These are phyloP conservation scores for Phataginus tetradactyla DNA, from an alignment of 2,797 vertebrate genomes.

Conservation along the genomic window DNA sequence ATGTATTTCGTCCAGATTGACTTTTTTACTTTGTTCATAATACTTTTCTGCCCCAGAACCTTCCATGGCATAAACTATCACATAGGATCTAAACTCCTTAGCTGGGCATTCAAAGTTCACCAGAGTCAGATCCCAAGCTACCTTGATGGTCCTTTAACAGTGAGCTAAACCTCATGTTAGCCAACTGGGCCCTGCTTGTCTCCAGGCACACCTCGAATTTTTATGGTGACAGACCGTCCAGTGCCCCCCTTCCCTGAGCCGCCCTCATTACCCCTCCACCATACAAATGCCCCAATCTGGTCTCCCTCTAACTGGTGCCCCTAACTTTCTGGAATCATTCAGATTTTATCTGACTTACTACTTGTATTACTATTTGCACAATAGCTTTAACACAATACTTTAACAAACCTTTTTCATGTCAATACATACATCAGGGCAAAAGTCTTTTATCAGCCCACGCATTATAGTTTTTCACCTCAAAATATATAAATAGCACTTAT, in stretches of 20 bases:
- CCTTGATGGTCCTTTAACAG: not conserved
- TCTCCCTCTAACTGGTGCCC: too few relatives aligned
- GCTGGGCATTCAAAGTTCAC: not conserved
- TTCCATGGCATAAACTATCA: not conserved
- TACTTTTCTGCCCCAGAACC: not conserved
- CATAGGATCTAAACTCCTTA: not conserved
- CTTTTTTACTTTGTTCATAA: slow-evolving; percentile 18
- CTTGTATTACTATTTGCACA: not conserved
- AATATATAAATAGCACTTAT: not conserved
- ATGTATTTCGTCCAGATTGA: not conserved
- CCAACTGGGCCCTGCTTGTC: not conserved
- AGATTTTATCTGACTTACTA: not conserved
- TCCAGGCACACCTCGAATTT: not conserved
- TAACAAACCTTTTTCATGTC: not conserved
- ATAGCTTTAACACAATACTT: not conserved
- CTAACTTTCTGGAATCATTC: not conserved
- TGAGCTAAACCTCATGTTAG: not conserved
- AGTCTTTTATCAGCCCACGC: not conserved
- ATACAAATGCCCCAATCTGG: not conserved
- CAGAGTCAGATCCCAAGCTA: not conserved
- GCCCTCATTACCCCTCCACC: not conserved
- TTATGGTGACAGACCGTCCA: not conserved
- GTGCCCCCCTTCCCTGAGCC: not conserved
- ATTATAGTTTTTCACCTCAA: slow-evolving; percentile 15
- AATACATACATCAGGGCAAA: not conserved